A percentile compares a stretch with the other conserved stretches of the same genome.
Conservation (phyloP, 2,888 invertebrate genomes). For the Aelia acuminata region DNA sequence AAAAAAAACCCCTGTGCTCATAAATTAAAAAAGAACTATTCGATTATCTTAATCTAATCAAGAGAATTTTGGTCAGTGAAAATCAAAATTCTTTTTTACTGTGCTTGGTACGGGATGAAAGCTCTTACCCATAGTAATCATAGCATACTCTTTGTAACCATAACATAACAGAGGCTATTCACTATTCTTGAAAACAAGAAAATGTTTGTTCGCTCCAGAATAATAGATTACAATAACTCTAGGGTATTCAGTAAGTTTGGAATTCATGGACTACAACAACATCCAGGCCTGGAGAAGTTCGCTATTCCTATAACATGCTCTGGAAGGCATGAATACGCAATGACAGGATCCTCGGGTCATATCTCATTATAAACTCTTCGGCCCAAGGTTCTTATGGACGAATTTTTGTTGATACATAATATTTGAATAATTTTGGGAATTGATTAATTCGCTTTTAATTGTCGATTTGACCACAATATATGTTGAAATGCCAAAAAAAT, state of each 20-base stretch:
- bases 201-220: constrained; percentile 25
- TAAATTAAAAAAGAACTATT: no score
- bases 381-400: background rate
- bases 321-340: constrained; percentile 40
- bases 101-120: no score
- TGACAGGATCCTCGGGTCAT: background rate
- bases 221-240: constrained; percentile 43
- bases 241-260: constrained; percentile 45
- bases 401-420: background rate
- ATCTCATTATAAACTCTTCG: constrained; percentile 6
- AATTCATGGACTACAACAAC: constrained; percentile 44
- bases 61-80: no score
- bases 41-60: no score
- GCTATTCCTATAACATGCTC: constrained; percentile 14
- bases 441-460: background rate
- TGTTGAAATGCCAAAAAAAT: no score
- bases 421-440: background rate
- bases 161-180: background rate
- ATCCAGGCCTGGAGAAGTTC: constrained; percentile 35
- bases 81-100: no score
- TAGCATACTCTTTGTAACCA: no score
- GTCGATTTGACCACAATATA: no score
- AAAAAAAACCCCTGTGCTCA: no score
- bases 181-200: constrained; percentile 22
- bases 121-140: no score